These are phyloP conservation scores for Zosterops pallidus DNA, from an alignment of 2,113 vertebrate species.

Conservation along the genomic window DNA sequence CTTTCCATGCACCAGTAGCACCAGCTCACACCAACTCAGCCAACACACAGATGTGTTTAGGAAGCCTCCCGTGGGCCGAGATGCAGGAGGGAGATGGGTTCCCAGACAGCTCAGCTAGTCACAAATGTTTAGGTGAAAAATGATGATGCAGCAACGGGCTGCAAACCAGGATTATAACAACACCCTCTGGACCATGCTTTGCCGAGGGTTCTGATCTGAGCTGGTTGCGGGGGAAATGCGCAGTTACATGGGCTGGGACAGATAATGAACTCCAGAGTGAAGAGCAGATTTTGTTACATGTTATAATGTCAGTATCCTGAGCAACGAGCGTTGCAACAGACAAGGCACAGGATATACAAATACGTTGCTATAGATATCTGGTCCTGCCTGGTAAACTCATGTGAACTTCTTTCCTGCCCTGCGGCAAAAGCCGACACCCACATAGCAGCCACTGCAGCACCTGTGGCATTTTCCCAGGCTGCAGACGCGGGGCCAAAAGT, in stretches of 20 bases:
- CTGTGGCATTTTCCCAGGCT: neutral
- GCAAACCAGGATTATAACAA: neutral
- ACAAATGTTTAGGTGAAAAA: neutral
- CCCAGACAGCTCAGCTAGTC: neutral
- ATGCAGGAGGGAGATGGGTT: neutral
- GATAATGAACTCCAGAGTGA: neutral
- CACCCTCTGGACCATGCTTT: neutral
- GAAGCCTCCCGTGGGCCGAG: fast-evolving
- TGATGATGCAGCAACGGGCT: neutral
- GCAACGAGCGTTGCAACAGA: neutral
- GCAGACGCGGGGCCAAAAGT: neutral
- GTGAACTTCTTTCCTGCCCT: slow-evolving; percentile 28
- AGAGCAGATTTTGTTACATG: slow-evolving; percentile 15
- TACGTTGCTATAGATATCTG: slow-evolving; percentile 28
- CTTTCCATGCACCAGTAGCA: neutral
- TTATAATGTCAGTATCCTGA: slow-evolving; percentile 47
- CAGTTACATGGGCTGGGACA: neutral
- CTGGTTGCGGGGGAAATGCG: neutral
- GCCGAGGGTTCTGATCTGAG: neutral
- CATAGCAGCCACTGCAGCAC: neutral
- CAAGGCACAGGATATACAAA: slow-evolving; percentile 39
- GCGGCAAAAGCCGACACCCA: neutral
- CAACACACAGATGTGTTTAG: neutral
- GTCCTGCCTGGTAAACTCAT: neutral
- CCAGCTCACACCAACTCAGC: neutral